Evolutionary conservation across 64 coral and sea anemone genomes (phyloP), one percentile per base, ranked within the genome.

Genomic region (Exaiptasia diaphana): DNA sequence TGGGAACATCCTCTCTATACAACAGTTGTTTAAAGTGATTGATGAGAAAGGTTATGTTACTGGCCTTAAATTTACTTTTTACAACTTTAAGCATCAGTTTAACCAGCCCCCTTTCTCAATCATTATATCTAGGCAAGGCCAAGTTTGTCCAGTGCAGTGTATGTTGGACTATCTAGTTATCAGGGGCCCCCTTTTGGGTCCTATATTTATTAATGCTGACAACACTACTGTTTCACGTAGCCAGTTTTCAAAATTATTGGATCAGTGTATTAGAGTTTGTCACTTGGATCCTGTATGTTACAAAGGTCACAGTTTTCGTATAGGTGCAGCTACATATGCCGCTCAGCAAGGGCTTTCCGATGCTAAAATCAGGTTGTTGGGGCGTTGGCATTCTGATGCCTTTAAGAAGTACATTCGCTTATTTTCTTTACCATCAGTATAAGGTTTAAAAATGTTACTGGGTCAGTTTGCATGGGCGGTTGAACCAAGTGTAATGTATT

Each of bases 21-120:
- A 17, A 37, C 41, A n/a, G n/a, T n/a, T n/a, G 41, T n/a, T n/a
- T n/a, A n/a, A n/a, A n/a, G n/a, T n/a, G n/a, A n/a, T n/a, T 55
- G 28, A 41, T 46, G 49, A 10, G 49, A 52, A 52, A n/a, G n/a
- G 32, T 75, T 54, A 17, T 3, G 32, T 37, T 37, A 37, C 27
- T 22, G 67, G 36, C 35, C 33, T 84, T 15, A 74, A 53, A 74
- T 42, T 86, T 74, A 56, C 34, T 43, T 76, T 86, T 74, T 32
- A 34, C 48, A 71, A 86, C 59, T 86, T 57, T 75, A 76, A 86
- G 45, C 69, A 76, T 28, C 40, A 48, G 32, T 86, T 62, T 76
- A 75, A 86, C 50, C 50, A 76, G 28, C 46, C 23, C 1, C 69
- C 83, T 41, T 86, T 60, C 43, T 74, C 83, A 25, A 75, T 86